Evolutionary conservation across 2,888 invertebrate species (phyloP), one percentile per base, ranked within the genome.

Genomic region (Callosobruchus maculatus): DNA sequence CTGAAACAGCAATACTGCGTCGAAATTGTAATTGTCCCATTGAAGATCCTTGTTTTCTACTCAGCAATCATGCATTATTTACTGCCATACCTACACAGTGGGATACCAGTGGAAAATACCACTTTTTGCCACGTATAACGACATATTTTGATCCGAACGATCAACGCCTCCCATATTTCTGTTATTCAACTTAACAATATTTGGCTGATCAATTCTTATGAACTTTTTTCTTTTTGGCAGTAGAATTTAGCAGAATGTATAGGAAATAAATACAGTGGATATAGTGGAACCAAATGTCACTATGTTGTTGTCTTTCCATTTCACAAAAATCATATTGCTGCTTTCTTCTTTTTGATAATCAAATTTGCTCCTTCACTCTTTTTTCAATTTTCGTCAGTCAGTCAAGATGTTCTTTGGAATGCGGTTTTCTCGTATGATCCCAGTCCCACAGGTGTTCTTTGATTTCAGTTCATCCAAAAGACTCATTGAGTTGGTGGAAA

Each of bases 51-150:
- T 77, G 4, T 7, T 49, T 30, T 73, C 77, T 66, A 67, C 81
- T 77, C 26, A 82, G 66, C 20, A 81, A 79, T 81, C 81, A 82
- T 20, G 80, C 78, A 78, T 82, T 84, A 70, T 82, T 80, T 31
- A 79, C 75, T 13, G 80, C 78, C 76, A 79, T 76, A 77, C 81
- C 82, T 30, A 83, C 70, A 49, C 76, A 78, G 69, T 82, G 80
- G 18, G 73, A n/a, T 21, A 82, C 71, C n/a, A 82, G 73, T 13
- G 82, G 78, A 74, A 82, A 80, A 70, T 83, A 83, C 80, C 81
- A 82, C 72, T 82, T 83, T 74, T 82, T 82, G 21, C 82, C 71
- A 73, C 82, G 82, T n/a, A 30, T 30, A 30, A 30, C 4, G 30
- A 30, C 30, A 30, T 9, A 30, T 30, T 83, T 73, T 83, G 79